Conservation (phyloP, 2,113 vertebrate genomes). For the Xiphorhynchus elegans region DNA sequence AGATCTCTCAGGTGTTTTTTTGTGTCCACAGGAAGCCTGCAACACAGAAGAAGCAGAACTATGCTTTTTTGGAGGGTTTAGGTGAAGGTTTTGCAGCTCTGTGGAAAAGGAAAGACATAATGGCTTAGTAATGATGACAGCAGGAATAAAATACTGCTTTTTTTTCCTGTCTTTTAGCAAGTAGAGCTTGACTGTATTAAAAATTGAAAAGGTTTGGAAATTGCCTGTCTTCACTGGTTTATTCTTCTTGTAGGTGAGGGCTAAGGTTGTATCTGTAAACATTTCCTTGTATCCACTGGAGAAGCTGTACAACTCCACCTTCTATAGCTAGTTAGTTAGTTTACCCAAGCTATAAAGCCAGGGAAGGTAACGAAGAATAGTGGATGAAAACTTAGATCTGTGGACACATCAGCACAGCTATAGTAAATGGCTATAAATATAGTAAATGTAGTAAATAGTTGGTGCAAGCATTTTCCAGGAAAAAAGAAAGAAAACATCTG, state of each 20-base stretch:
- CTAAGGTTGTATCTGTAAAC: neutral
- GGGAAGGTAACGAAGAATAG: neutral
- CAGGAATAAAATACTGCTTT: neutral
- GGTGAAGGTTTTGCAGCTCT: neutral
- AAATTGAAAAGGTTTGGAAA: neutral
- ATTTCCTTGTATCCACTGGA: neutral
- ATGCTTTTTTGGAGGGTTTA: neutral
- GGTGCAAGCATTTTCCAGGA: neutral
- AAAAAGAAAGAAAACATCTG: too few species aligned
- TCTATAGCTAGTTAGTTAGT: fast-evolving
- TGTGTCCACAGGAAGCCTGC: neutral
- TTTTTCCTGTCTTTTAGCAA: neutral
- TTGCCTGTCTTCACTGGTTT: neutral
- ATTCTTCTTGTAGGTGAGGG: neutral
- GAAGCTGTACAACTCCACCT: neutral
- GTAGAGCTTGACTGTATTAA: neutral
- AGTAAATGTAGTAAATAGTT: neutral
- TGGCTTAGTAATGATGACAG: neutral
- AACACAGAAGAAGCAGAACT: neutral
- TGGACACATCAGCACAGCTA: neutral
- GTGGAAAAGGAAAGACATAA: neutral
- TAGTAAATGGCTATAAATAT: too few species aligned
- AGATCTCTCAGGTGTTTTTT: neutral
- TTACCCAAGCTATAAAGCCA: neutral
- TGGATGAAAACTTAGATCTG: neutral